Conservation (phyloP, 2,888 invertebrate genomes). For the Eupithecia subfuscata region DNA sequence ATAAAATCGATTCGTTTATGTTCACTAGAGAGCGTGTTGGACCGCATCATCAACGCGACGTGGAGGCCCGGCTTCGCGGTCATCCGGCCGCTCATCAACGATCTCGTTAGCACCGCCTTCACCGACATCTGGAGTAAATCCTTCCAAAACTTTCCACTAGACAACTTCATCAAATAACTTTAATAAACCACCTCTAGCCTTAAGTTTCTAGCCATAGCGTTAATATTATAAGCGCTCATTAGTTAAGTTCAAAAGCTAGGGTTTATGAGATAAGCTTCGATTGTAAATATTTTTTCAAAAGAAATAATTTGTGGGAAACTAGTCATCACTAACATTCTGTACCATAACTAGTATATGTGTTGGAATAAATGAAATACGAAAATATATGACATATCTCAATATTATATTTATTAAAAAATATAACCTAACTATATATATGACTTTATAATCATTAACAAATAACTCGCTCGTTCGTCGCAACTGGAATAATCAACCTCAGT, state of each 20-base stretch:
- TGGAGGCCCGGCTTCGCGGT: conserved; percentile 93
- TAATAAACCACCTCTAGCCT: not conserved
- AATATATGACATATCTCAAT: conserved; percentile 83
- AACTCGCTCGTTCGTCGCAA: conserved; percentile 81
- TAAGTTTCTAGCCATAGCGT: conserved; percentile 7
- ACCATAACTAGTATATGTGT: not conserved
- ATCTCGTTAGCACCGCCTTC: conserved; percentile 92
- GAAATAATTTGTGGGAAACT: conserved; percentile 42
- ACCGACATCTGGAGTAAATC: conserved; percentile 92
- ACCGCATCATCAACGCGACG: conserved; percentile 90
- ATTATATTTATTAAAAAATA: conserved; percentile 85
- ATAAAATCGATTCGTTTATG: not conserved
- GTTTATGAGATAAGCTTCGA: not conserved
- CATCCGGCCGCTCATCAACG: conserved; percentile 90
- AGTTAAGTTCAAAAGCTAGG: not conserved
- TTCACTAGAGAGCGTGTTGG: conserved; percentile 86
- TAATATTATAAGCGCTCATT: not conserved
- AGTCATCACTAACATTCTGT: conserved; percentile 45
- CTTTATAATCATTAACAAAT: conserved; percentile 84
- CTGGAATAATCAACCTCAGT: conserved; percentile 83
- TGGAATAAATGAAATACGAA: conserved; percentile 56
- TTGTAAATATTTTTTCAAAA: not conserved
- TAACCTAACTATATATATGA: conserved; percentile 84
- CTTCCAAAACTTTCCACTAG: conserved; percentile 89
- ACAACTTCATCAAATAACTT: conserved; percentile 81